Evolutionary conservation across 2,113 vertebrate genomes (phyloP), one percentile per base, ranked within the genome.

Genomic region (Electrona antarctica): DNA sequence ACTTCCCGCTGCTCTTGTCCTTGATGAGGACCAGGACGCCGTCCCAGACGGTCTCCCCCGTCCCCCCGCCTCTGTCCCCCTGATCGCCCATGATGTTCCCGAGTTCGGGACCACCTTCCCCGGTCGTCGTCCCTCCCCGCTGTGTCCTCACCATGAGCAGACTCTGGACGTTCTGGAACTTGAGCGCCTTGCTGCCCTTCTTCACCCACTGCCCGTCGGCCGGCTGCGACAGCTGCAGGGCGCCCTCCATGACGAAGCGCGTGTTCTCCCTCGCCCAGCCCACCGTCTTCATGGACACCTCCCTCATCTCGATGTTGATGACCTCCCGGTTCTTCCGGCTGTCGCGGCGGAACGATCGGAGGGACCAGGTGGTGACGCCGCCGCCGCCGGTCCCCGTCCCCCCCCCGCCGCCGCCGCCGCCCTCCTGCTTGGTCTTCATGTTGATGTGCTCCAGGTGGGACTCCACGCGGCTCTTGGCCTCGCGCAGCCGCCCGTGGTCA

Each of bases 401-500:
- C n/a, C n/a, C n/a, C n/a, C 21, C 21, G 21, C 21, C 21, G 1
- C 21, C 21, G 21, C 21, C 21, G 1, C 21, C 21, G 21, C 95
- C 94, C 70, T 97, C 96, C 89, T 96, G 96, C 83, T 94, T 95
- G 78, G 95, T 96, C 89, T 96, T 96, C 93, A 95, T 97, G 89
- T 98, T 97, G 87, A 98, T 97, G 92, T 98, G 96, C 87, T 97
- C 96, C 83, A 98, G 86, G 67, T 97, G 96, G 64, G 96, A 96
- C 58, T 97, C 95, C 0, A 97, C 95, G 7, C 94, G 94, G 80
- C 94, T 95, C 87, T 97, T 97, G 82, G 95, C 96, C 77, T 97
- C 95, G 41, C 94, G 91, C 74, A 97, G 94, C 64, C 94, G 94
- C 8, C 91, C 11, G 0, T 95, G 90, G 78, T 97, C 96, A 0